Evolutionary conservation across 1,140 invertebrate genomes (phyloP), one percentile per base, ranked within the genome.

Genomic region (Rhagoletis zephyria): DNA sequence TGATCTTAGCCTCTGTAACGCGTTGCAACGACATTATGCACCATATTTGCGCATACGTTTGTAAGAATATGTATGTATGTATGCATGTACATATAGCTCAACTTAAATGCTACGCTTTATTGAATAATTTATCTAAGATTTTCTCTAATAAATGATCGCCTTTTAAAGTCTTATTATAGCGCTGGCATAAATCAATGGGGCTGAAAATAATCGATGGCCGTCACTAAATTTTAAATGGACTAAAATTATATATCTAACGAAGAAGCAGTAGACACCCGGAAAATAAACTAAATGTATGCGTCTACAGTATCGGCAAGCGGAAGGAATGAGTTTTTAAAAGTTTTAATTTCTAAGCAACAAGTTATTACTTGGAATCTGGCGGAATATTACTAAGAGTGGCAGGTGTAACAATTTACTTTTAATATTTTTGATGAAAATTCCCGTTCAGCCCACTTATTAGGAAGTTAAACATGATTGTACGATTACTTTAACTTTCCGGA

Each of bases 111-210:
- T 48, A 74, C 42, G 45, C 67, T 59, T 81, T 81, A 81, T 51
- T 81, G 48, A 51, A 81, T 81, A 59, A 81, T 81, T 81, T 81
- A 81, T 81, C 74, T 81, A 56, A 81, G 51, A 81, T 12, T 81
- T 81, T 56, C 3, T n/a, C 9, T 67, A 67, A 67, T 30, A 30
- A 45, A 74, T 74, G 12, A 74, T 48, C 42, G 6, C 42, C 67
- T 74, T 74, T 74, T 42, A n/a, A 74, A 74, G 14, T 6, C 40
- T 74, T 5, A 45, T 74, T 74, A 74, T 45, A 74, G 67, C 45
- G 42, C 42, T 42, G 42, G 3, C 67, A 45, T 74, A 74, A 74
- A 74, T 74, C 67, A 74, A 74, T 74, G 30, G 67, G 45, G 42
- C 45, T 48, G 67, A 48, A 48, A 48, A 40, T 74, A 74, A 74